Evolutionary conservation across 2,888 invertebrate genomes (phyloP), one percentile per base, ranked within the genome.

Genomic region (Deilephila porcellus): DNA sequence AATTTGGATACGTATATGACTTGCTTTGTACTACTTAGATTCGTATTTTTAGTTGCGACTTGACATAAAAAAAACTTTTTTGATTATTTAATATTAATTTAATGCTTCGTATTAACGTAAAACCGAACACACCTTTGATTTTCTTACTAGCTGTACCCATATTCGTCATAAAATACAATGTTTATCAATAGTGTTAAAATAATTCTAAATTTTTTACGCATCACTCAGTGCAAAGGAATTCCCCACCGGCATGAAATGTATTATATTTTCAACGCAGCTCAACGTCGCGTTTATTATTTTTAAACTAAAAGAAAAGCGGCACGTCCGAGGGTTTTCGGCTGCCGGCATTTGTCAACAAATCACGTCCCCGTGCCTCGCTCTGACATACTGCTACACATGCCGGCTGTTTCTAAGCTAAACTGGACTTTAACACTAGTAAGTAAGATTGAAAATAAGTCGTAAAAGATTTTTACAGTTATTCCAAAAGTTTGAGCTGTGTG

Each of bases 321-420:
- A 85, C 84, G 81, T 79, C 76, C 74, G 73, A 75, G 70, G 59
- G 32, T n/a, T 79, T 81, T 78, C 80, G 79, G 83, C 80, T 82
- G 81, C 79, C 76, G 86, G 85, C 86, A 88, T 91, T 90, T 90
- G 88, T 90, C 91, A 90, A 88, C 88, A 86, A 90, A 91, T 91
- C 90, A 89, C 89, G 87, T 86, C 83, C 83, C 82, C 83, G 80
- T 84, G 83, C 82, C 85, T 84, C 85, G 85, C 85, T 85, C 85
- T 84, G 83, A 67, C 67, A 67, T 67, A 85, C 80, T 79, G 78
- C 80, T 80, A 78, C 79, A 76, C 73, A 79, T 83, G 80, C 79
- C 70, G 73, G 62, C 59, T 71, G 60, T 59, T 56, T 64, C 70
- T 71, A 71, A 59, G n/a, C 70, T 8, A 56, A 59, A 53, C 19